Base-by-base conservation (phyloP, 2,888 invertebrate genomes). In the Stomorhina lunata region DNA sequence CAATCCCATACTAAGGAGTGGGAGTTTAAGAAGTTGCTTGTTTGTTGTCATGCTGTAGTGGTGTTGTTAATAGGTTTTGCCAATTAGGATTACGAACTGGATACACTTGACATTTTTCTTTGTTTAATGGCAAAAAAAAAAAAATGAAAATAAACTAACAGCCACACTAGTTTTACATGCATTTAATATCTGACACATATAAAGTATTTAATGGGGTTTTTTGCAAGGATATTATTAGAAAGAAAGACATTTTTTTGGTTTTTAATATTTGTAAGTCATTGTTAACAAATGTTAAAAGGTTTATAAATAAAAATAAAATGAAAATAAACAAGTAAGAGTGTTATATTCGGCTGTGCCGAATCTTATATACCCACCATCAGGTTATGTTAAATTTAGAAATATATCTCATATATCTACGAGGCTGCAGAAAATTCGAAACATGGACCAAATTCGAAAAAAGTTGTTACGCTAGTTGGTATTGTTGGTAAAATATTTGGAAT, bases 21-120 rank as follows among this genome's bases (percentile, higher is more conserved):
- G 57, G 57, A 29, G 40, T 17, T 53, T 29, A 27, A 68, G 55
- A 40, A 57, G 17, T 72, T 68, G 20, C 37, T 43, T 77, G 68
- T 81, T 80, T 69, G 66, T 76, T 69, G 72, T 79, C 81, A 48
- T 68, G 68, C 79, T 80, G 25, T 84, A 77, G 85, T 84, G 86
- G 85, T 82, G 83, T 79, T 85, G 85, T 86, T 86, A 86, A 85
- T 86, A 85, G 86, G 84, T 84, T 86, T 85, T 84, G 84, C 81
- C 85, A 85, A 86, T 85, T 85, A 85, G 85, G 85, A 84, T 86
- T 84, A 86, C 40, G n/a, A 6, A 50, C 69, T 57, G 63, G 40
- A 75, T 65, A 81, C 32, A 69, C 25, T 71, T 71, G 48, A 25
- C 59, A 61, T 57, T 59, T 76, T 71, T 59, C 17, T 66, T 9